Percentiles rank a stretch among this genome's conserved stretches.
Conservation (phyloP, 1,140 invertebrate genomes). For the Temnothorax longispinosus region DNA sequence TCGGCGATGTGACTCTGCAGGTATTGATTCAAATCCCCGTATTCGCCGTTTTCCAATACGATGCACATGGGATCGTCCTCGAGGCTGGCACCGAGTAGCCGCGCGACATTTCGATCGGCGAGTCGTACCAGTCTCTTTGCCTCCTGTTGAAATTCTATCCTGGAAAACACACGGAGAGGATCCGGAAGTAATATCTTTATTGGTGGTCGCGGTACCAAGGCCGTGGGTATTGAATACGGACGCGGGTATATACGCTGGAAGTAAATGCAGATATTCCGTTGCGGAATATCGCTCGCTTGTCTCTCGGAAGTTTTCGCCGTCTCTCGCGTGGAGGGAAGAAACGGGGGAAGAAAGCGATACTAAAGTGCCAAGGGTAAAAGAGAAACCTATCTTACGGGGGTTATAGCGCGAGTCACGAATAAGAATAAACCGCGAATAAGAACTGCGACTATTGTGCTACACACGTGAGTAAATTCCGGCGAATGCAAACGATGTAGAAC, state of each 20-base stretch:
- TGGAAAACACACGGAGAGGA: constrained; percentile 79
- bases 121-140: constrained; percentile 91
- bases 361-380: neutral
- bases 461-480: constrained; percentile 16
- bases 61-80: constrained; percentile 90
- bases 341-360: neutral
- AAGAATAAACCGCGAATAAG: constrained; percentile 11
- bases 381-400: neutral
- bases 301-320: neutral
- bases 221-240: constrained; percentile 44
- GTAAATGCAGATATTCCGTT: constrained; percentile 50
- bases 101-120: constrained; percentile 92
- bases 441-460: neutral
- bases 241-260: constrained; percentile 26
- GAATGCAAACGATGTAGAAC: neutral
- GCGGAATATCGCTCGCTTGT: neutral
- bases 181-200: constrained; percentile 75
- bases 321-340: neutral
- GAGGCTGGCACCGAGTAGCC: constrained; percentile 92
- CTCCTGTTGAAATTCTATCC: constrained; percentile 89
- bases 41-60: constrained; percentile 89
- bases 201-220: constrained; percentile 19
- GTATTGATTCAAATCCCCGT: constrained; percentile 92
- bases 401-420: constrained; percentile 10
- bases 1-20: constrained; percentile 92